These are phyloP conservation scores for Emys orbicularis DNA, from an alignment of 2,797 vertebrate species.

Conservation along the genomic window DNA sequence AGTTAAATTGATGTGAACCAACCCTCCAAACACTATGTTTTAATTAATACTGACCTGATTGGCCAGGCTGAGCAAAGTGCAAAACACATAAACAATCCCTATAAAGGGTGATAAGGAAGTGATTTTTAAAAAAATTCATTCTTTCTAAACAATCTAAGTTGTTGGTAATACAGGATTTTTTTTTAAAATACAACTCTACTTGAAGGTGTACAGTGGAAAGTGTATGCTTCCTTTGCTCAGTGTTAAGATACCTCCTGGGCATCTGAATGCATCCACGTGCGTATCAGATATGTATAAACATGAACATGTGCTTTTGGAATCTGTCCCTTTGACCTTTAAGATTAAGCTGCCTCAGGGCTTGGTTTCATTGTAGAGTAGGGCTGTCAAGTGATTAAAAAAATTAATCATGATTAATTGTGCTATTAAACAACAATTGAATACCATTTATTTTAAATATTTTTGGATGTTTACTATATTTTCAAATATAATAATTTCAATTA, in stretches of 20 bases:
- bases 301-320: neutral
- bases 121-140: neutral
- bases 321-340: neutral
- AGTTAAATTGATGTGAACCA: neutral
- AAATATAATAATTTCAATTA: too few relatives aligned
- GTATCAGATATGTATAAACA: neutral
- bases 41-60: neutral
- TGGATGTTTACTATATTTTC: too few relatives aligned
- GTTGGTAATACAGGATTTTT: neutral
- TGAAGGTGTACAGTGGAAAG: neutral
- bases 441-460: too few relatives aligned
- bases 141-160: neutral
- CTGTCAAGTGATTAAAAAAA: too few relatives aligned
- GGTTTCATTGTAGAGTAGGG: neutral
- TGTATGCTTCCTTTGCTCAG: neutral
- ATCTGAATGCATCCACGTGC: neutral
- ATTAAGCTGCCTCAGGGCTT: neutral
- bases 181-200: accelerated
- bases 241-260: neutral
- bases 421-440: too few relatives aligned
- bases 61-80: neutral
- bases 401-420: too few relatives aligned
- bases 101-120: neutral
- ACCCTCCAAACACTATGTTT: neutral
- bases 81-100: neutral